Evolutionary conservation across 1,140 invertebrate genomes (phyloP).

Genomic region (Oryzaephilus surinamensis): DNA sequence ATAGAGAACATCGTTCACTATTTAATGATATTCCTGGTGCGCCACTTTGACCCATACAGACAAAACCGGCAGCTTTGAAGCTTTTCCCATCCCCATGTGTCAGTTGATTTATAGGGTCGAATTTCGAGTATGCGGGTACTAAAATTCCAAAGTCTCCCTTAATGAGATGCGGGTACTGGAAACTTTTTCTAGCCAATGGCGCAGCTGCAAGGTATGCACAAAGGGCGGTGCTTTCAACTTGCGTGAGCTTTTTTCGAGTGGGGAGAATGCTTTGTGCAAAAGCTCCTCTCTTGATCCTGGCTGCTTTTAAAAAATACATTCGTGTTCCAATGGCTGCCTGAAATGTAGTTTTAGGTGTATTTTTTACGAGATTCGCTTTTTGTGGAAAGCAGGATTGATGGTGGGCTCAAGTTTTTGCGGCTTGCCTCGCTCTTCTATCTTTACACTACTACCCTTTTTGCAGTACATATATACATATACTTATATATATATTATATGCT

Average conservation of each 20-base stretch:
- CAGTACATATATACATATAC: too few relatives aligned
- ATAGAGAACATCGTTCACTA: too few relatives aligned
- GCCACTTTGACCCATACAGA: too few relatives aligned
- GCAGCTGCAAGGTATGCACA: too few relatives aligned
- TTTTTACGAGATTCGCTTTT: slow-evolving; percentile 23
- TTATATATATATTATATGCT: too few relatives aligned
- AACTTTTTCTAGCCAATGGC: slow-evolving; percentile 35
- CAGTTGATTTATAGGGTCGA: slow-evolving; percentile 33
- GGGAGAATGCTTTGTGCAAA: slow-evolving; percentile 29
- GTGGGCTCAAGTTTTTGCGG: slow-evolving; percentile 28
- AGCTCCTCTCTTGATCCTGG: slow-evolving; percentile 24
- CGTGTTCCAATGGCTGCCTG: slow-evolving; percentile 33
- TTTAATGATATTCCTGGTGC: too few relatives aligned
- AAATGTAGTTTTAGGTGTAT: slow-evolving; percentile 29
- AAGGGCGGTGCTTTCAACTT: slow-evolving; percentile 17
- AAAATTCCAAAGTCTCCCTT: slow-evolving; percentile 35
- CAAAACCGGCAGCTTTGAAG: too few relatives aligned
- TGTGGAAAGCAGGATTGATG: slow-evolving; percentile 29
- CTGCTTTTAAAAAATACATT: slow-evolving; percentile 37
- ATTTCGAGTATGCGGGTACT: slow-evolving; percentile 27
- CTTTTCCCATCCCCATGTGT: too few relatives aligned
- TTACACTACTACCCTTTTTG: too few relatives aligned
- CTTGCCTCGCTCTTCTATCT: slow-evolving; percentile 21
- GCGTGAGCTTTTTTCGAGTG: slow-evolving; percentile 31
- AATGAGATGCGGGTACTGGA: slow-evolving; percentile 33